Evolutionary conservation across 64 coral and sea anemone genomes (phyloP), one percentile per base, ranked within the genome.

Genomic region (Montipora capricornis): DNA sequence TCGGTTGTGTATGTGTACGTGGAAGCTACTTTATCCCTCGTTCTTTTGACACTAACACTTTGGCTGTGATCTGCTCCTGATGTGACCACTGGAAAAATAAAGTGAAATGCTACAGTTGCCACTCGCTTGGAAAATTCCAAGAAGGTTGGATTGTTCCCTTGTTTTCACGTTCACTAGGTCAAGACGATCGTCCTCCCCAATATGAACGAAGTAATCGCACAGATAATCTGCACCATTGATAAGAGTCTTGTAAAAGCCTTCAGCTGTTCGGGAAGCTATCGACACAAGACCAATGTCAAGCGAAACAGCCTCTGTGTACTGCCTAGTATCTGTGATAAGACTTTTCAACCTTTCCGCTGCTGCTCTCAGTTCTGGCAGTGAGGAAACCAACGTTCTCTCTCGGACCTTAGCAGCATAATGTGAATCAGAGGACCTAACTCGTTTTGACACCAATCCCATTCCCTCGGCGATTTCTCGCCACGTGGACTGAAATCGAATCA

Each of bases 241-340:
- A 90, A 90, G 90, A 60, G 37, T 37, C 73, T 91, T 91, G 79
- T 91, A 91, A 91, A 91, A 91, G 15, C 80, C 90, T 83, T 91
- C 90, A 64, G 90, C 90, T 81, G 77, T 66, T 86, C 76, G 88
- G 51, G 75, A 90, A 58, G 88, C 75, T 76, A 90, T 78, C 44
- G 88, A 90, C 16, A 49, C 88, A 90, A 68, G 75, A 49, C 75
- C 80, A 58, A 90, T 64, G 55, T 90, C 74, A 79, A 90, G 75
- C 45, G 88, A 61, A 68, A 51, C 88, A 79, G 88, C 88, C 51
- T 76, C 74, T 77, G 88, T 90, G 8, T 80, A 90, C 75, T 78
- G 53, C 50, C 88, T 90, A 80, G 62, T 90, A 64, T 78, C 76
- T 57, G 52, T 58, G 77, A 90, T 90, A 44, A 90, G 61, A 52